Conservation (phyloP, 2,113 vertebrate species). For the Cyprinus carpio region DNA sequence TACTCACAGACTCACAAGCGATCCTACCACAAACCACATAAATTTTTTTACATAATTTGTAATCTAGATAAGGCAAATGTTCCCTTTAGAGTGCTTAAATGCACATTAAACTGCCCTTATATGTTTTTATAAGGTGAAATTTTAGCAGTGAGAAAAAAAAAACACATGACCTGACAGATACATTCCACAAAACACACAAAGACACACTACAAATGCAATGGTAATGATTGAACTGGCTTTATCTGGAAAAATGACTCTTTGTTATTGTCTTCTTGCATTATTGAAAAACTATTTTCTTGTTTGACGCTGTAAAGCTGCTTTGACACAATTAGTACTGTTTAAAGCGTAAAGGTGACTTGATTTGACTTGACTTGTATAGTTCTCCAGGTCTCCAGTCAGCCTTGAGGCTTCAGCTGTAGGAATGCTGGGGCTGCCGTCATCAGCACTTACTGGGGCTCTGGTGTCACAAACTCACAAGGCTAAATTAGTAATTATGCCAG, state of each 20-base stretch:
- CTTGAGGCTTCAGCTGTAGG: conserved; percentile 42
- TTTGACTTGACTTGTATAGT: neutral
- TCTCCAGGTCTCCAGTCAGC: conserved; percentile 21
- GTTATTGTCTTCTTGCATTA: too few species aligned
- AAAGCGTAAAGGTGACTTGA: too few species aligned
- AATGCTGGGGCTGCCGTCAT: conserved; percentile 1
- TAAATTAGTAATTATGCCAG: conserved; percentile 45
- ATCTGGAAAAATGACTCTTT: too few species aligned
- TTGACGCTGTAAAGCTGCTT: too few species aligned
- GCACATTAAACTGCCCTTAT: neutral
- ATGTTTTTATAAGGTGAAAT: neutral
- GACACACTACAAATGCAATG: neutral
- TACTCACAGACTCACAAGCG: neutral
- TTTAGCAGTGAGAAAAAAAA: conserved; percentile 6
- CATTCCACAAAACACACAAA: neutral
- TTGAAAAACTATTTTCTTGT: too few species aligned
- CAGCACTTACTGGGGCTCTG: conserved; percentile 28
- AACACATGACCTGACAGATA: neutral
- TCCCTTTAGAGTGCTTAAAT: conserved; percentile 17
- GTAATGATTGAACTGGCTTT: neutral
- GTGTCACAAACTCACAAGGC: conserved; percentile 35
- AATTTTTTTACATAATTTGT: neutral
- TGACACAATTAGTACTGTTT: too few species aligned
- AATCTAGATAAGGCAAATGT: conserved; percentile 29
- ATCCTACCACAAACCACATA: neutral